A percentile compares a stretch with the other conserved stretches of the same genome.
phyloP scores from a whole-genome alignment of 1,140 invertebrate genomes.

The Cherax destructor region DNA sequence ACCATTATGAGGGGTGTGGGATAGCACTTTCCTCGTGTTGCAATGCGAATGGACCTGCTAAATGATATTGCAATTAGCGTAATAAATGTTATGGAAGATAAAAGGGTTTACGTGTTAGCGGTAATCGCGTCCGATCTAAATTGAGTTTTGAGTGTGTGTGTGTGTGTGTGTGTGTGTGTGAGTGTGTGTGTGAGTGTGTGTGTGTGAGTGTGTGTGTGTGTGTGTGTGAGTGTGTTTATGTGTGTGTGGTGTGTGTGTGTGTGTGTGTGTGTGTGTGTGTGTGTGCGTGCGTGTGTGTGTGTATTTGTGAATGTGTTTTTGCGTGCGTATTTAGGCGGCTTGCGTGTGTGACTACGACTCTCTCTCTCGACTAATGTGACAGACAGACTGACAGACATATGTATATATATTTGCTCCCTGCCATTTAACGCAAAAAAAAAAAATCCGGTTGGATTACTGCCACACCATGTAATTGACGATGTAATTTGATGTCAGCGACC shows the following conservation, averaged over 20 bases:
- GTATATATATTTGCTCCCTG: no score
- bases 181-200: no score
- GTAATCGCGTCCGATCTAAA: background rate
- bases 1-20: no score
- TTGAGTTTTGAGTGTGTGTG: background rate
- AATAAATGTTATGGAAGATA: background rate
- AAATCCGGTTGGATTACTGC: background rate
- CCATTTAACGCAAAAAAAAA: background rate
- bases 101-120: background rate
- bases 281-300: no score
- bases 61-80: background rate
- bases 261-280: background rate
- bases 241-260: conserved; percentile 13
- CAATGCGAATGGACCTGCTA: background rate
- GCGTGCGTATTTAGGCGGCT: background rate
- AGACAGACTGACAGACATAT: no score
- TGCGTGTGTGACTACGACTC: background rate
- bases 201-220: background rate
- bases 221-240: background rate
- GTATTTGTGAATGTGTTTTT: background rate
- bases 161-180: no score
- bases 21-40: no score
- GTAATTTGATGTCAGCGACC: no score
- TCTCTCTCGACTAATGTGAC: background rate
- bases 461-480: background rate